A percentile compares a stretch with the other conserved stretches of the same genome.
Evolutionary conservation across 2,113 vertebrate species (phyloP).

Genomic region (Austrofundulus limnaeus): DNA sequence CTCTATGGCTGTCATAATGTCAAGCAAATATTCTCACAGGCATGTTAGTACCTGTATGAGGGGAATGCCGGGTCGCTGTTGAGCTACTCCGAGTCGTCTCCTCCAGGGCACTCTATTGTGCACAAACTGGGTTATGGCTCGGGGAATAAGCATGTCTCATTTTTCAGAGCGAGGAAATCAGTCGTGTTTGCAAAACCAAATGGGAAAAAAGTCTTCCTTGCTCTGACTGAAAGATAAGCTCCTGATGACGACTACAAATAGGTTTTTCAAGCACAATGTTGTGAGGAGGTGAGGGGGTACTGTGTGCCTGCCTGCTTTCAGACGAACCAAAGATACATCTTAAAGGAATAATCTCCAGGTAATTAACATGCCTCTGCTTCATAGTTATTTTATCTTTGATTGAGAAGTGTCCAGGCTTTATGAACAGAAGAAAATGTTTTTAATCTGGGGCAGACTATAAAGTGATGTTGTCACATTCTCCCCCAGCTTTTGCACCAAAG

Average conservation of each 20-base stretch:
- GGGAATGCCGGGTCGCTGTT: slow-evolving; percentile 23
- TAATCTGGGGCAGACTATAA: slow-evolving; percentile 24
- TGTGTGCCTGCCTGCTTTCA: slow-evolving; percentile 33
- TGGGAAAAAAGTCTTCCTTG: slow-evolving; percentile 43
- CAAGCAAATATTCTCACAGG: slow-evolving; percentile 45
- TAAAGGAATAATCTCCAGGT: slow-evolving; percentile 43
- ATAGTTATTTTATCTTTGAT: slow-evolving; percentile 40
- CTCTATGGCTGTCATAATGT: slow-evolving; percentile 28
- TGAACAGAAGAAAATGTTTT: slow-evolving; percentile 36
- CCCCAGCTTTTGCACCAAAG: background rate
- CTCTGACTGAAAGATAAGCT: slow-evolving; percentile 49
- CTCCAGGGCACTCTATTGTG: slow-evolving; percentile 45
- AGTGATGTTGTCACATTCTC: slow-evolving; percentile 4
- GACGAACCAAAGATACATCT: slow-evolving; percentile 32
- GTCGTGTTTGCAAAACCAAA: slow-evolving; percentile 36
- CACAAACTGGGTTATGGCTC: slow-evolving; percentile 45
- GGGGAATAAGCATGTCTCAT: slow-evolving; percentile 49
- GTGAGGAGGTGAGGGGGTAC: background rate
- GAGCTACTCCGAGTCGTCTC: slow-evolving; percentile 30
- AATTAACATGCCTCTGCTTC: slow-evolving; percentile 46
- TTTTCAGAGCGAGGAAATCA: slow-evolving; percentile 35
- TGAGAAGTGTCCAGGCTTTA: slow-evolving; percentile 20
- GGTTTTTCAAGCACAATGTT: slow-evolving; percentile 53
- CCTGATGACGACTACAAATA: slow-evolving; percentile 53
- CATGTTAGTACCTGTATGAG: slow-evolving; percentile 25